A percentile compares a stretch with the other conserved stretches of the same genome.
phyloP scores from a whole-genome alignment of 2,797 vertebrate genomes.

The Darevskia nairensis region DNA sequence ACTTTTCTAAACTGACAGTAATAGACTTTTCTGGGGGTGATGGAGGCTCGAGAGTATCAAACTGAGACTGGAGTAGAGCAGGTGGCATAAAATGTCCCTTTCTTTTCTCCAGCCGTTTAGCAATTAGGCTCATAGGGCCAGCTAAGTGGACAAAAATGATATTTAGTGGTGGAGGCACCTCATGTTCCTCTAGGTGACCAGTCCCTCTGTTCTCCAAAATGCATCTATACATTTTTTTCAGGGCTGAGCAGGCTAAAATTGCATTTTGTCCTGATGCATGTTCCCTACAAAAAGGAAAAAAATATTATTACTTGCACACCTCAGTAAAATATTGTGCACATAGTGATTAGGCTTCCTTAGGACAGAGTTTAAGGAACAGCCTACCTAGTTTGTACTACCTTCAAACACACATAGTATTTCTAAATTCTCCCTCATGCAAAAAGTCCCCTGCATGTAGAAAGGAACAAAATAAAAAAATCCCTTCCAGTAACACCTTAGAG shows the following conservation, averaged over 20 bases:
- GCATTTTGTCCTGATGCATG: conserved; percentile 72
- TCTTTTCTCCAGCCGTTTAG: conserved; percentile 80
- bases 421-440: background rate
- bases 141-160: conserved; percentile 86
- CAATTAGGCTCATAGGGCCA: conserved; percentile 82
- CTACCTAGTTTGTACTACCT: too few relatives aligned
- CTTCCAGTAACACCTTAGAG: too few relatives aligned
- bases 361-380: background rate
- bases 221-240: conserved; percentile 86
- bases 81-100: conserved; percentile 89
- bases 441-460: background rate
- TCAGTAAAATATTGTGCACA: background rate
- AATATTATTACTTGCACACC: background rate
- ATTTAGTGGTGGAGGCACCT: conserved; percentile 44
- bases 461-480: background rate
- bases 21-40: conserved; percentile 82
- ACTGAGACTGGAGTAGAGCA: conserved; percentile 87
- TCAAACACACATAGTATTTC: background rate
- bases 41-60: conserved; percentile 86
- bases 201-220: conserved; percentile 79
- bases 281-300: conserved; percentile 69
- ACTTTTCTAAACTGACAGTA: conserved; percentile 79
- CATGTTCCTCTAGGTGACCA: conserved; percentile 34
- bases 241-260: conserved; percentile 89
- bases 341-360: background rate